phyloP scores from a whole-genome alignment of 2,113 vertebrate genomes.

The Corythoichthys intestinalis region DNA sequence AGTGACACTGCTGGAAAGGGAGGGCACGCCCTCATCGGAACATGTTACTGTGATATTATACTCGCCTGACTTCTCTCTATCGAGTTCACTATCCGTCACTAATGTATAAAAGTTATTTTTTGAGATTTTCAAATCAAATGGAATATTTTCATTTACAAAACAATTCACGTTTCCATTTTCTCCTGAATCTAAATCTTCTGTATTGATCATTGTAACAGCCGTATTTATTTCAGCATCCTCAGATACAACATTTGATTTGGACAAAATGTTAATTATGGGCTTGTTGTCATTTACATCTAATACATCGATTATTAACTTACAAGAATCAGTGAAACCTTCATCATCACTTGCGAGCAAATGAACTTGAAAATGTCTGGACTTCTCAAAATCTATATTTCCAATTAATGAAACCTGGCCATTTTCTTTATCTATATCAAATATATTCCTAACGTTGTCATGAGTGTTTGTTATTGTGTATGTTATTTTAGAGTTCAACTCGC shows the following conservation, averaged over 20 bases:
- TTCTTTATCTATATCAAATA: slow-evolving; percentile 52
- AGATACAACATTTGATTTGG: slow-evolving; percentile 41
- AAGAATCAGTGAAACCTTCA: slow-evolving; percentile 54
- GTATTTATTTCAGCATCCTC: slow-evolving; percentile 66
- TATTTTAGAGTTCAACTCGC: slow-evolving; percentile 23
- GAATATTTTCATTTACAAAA: slow-evolving; percentile 39
- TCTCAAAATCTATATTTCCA: slow-evolving; percentile 68
- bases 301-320: slow-evolving; percentile 67
- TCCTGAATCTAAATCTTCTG: slow-evolving; percentile 27
- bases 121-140: slow-evolving; percentile 52
- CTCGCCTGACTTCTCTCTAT: slow-evolving; percentile 21
- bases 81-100: slow-evolving; percentile 53
- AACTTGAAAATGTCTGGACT: slow-evolving; percentile 61
- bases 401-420: slow-evolving; percentile 56
- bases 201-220: slow-evolving; percentile 70
- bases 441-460: slow-evolving; percentile 3
- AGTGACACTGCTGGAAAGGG: slow-evolving; percentile 49
- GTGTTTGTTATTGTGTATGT: slow-evolving; percentile 54
- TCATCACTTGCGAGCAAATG: slow-evolving; percentile 66
- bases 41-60: slow-evolving; percentile 41
- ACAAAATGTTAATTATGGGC: slow-evolving; percentile 59
- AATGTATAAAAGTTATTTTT: slow-evolving; percentile 70
- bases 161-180: slow-evolving; percentile 58
- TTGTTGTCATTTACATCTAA: slow-evolving; percentile 65
- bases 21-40: slow-evolving; percentile 41